Conservation (phyloP, 2,113 vertebrate genomes). For the Tylochromis polylepis region DNA sequence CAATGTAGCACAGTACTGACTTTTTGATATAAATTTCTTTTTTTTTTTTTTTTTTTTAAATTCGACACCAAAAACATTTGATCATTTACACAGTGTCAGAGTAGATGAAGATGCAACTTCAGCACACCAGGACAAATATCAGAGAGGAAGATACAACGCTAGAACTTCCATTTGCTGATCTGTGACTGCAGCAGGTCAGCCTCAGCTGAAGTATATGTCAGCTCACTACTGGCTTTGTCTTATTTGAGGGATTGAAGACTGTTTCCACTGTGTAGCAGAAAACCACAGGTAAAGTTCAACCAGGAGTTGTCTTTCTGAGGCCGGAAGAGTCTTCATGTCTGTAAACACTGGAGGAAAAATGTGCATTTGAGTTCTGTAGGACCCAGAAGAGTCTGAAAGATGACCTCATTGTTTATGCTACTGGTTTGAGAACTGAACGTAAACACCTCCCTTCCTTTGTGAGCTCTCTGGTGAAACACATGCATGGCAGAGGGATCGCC, state of each 20-base stretch:
- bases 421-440: slow-evolving; percentile 93
- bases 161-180: slow-evolving; percentile 3
- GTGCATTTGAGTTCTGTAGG: neutral
- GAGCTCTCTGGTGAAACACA: slow-evolving; percentile 96
- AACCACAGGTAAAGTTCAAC: neutral
- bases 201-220: neutral
- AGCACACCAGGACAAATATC: slow-evolving; percentile 70
- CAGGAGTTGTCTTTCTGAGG: neutral
- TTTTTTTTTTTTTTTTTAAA: too few species aligned
- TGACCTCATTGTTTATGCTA: slow-evolving; percentile 68
- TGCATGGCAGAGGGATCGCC: slow-evolving; percentile 92
- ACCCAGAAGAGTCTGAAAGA: neutral
- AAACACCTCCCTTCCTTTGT: slow-evolving; percentile 93
- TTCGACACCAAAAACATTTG: slow-evolving; percentile 78
- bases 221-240: neutral
- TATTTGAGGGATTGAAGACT: neutral
- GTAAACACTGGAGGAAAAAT: slow-evolving; percentile 49
- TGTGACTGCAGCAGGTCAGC: neutral
- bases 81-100: slow-evolving; percentile 82
- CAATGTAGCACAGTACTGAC: slow-evolving; percentile 71
- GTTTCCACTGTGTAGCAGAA: neutral
- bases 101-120: slow-evolving; percentile 76
- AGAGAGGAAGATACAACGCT: slow-evolving; percentile 63
- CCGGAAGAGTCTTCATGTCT: slow-evolving; percentile 2
- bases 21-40: slow-evolving; percentile 70